A percentile compares a stretch with the other conserved stretches of the same genome.
phyloP scores from a whole-genome alignment of 2,797 vertebrate genomes.

The Myotis findleyi region DNA sequence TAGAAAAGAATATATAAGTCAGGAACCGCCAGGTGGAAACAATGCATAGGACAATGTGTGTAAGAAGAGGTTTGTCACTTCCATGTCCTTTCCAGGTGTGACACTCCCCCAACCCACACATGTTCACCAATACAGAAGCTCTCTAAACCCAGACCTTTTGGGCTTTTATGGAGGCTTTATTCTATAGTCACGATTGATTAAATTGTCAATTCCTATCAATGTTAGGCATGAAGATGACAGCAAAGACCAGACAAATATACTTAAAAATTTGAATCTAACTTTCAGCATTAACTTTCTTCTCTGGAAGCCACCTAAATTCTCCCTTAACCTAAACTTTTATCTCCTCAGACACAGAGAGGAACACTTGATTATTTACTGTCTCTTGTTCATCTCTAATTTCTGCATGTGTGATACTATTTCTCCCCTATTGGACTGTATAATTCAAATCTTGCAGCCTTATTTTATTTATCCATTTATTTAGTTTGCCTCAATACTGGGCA shows the following conservation, averaged over 20 bases:
- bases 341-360: not conserved
- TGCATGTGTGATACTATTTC: not conserved
- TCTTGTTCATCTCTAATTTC: not conserved
- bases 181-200: not conserved
- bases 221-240: not conserved
- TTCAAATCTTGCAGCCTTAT: not conserved
- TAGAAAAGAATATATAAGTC: not conserved
- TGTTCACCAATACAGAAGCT: not conserved
- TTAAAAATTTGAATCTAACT: not conserved
- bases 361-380: not conserved
- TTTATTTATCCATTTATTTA: slow-evolving; percentile 20
- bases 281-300: not conserved
- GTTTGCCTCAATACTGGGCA: not conserved
- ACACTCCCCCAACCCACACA: too few species aligned
- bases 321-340: not conserved
- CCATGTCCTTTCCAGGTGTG: too few species aligned
- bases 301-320: not conserved
- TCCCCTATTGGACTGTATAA: not conserved
- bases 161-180: not conserved
- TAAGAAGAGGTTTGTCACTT: not conserved
- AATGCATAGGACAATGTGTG: not conserved
- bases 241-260: not conserved
- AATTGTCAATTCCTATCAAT: not conserved
- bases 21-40: not conserved
- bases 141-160: not conserved